Percentiles rank a stretch among this genome's conserved stretches.
Evolutionary conservation across 1,140 invertebrate species (phyloP).

Genomic region (Oryzaephilus surinamensis): DNA sequence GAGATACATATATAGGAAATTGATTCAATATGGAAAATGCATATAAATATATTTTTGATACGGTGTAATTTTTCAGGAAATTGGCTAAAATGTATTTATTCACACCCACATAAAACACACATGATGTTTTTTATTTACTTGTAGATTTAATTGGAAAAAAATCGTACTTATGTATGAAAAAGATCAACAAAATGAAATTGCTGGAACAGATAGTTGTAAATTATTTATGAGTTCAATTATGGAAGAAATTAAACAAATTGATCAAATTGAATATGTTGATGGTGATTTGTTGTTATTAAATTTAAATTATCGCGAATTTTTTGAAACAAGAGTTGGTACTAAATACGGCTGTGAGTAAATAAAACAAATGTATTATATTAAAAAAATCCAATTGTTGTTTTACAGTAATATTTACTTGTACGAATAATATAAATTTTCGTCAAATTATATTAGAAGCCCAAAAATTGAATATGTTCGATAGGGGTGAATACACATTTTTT

Average conservation of each 20-base stretch:
- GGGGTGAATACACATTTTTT: conserved; percentile 96
- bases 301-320: conserved; percentile 33
- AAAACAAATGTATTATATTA: conserved; percentile 15
- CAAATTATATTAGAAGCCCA: conserved; percentile 85
- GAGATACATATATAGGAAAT: no score
- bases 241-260: conserved; percentile 44
- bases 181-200: conserved; percentile 51
- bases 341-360: conserved; percentile 39
- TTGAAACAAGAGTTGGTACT: conserved; percentile 38
- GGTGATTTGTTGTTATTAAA: conserved; percentile 43
- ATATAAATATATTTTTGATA: not conserved
- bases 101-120: no score
- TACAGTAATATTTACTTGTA: conserved; percentile 91
- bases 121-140: conserved; percentile 18
- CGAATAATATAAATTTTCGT: conserved; percentile 74
- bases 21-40: not conserved
- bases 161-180: conserved; percentile 61
- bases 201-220: conserved; percentile 53
- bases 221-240: conserved; percentile 59
- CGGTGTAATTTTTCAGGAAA: not conserved
- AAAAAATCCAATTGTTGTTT: conserved; percentile 30
- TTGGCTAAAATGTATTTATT: not conserved
- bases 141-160: conserved; percentile 57
- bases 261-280: conserved; percentile 39
- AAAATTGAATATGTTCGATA: conserved; percentile 84